Evolutionary conservation across 2,797 vertebrate species (phyloP).

Genomic region (Etheostoma nigrum): DNA sequence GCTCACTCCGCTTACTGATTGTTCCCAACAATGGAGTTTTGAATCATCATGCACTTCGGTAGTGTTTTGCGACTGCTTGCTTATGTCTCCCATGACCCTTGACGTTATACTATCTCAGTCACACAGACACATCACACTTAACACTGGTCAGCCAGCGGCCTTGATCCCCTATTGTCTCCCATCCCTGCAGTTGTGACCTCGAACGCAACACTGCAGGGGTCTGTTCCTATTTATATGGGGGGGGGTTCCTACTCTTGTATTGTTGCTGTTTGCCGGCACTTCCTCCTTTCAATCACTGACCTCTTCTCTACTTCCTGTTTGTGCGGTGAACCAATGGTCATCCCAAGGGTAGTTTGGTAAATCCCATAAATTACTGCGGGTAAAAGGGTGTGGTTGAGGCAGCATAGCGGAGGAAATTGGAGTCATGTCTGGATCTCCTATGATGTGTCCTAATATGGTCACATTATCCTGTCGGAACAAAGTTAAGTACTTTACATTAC

Average conservation of each 20-base stretch:
- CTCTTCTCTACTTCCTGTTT: conserved; percentile 89
- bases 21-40: conserved; percentile 9
- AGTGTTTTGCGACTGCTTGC: conserved; percentile 42
- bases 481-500: conserved; percentile 1
- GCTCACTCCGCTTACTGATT: neutral
- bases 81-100: conserved; percentile 60
- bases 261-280: conserved; percentile 81
- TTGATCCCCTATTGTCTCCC: conserved; percentile 80
- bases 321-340: conserved; percentile 65
- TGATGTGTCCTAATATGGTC: conserved; percentile 26
- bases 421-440: conserved; percentile 57
- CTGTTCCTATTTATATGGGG: conserved; percentile 85
- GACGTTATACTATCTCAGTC: conserved; percentile 67
- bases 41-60: conserved; percentile 9
- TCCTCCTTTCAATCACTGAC: conserved; percentile 84
- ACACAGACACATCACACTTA: conserved; percentile 66
- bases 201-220: conserved; percentile 63
- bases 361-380: conserved; percentile 58
- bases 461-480: conserved; percentile 14
- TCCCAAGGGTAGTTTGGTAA: conserved; percentile 62
- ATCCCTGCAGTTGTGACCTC: conserved; percentile 79
- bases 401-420: conserved; percentile 21
- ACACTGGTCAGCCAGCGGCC: conserved; percentile 69
- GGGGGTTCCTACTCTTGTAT: conserved; percentile 82
- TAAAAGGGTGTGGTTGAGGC: conserved; percentile 39